phyloP scores from a whole-genome alignment of 2,113 vertebrate genomes.

The Nothocercus nigrocapillus region DNA sequence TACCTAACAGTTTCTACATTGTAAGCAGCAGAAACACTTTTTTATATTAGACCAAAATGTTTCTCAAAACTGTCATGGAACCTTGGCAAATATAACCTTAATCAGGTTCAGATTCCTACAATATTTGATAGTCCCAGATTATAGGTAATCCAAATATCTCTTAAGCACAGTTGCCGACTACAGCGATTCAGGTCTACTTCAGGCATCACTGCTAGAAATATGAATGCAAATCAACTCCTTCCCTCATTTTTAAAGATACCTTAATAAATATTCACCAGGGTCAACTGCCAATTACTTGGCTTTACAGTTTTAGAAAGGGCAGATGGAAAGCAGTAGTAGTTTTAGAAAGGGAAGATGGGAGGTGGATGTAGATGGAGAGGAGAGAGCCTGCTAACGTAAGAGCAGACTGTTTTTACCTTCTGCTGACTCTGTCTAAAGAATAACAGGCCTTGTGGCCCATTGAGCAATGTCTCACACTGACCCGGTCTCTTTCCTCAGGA shows the following conservation, averaged over 20 bases:
- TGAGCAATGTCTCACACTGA: neutral
- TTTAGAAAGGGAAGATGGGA: neutral
- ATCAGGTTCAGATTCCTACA: neutral
- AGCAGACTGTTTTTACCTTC: neutral
- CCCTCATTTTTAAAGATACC: neutral
- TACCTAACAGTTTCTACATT: neutral
- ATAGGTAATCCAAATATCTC: neutral
- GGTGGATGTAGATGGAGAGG: neutral
- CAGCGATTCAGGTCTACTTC: neutral
- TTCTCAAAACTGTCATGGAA: neutral
- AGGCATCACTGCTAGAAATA: neutral
- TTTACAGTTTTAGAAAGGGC: neutral
- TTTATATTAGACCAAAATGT: neutral
- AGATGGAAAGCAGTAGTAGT: neutral
- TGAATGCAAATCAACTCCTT: neutral
- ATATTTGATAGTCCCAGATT: neutral
- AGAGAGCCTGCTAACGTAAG: neutral
- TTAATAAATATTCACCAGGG: neutral
- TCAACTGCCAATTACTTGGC: neutral
- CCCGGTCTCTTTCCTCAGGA: neutral
- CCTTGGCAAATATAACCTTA: neutral
- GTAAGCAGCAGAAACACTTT: neutral
- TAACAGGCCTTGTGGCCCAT: neutral
- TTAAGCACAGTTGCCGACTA: rapidly evolving
- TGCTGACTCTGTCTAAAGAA: neutral